Conservation (phyloP, 2,797 vertebrate species). For the Tadarida brasiliensis region DNA sequence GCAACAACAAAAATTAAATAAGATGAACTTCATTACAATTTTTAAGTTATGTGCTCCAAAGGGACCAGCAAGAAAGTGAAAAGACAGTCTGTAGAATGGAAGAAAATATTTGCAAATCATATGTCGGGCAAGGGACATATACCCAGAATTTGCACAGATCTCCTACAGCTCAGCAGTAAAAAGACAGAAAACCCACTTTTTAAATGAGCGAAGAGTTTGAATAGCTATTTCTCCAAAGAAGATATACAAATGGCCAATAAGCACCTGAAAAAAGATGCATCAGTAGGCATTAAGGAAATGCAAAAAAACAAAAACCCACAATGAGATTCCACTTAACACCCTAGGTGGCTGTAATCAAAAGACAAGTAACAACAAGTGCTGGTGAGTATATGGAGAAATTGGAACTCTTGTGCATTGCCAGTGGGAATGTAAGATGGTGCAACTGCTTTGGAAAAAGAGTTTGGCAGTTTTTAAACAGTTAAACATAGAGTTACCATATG, state of each 20-base stretch:
- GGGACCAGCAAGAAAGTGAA: not conserved
- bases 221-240: constrained; percentile 12
- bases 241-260: not conserved
- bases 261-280: not conserved
- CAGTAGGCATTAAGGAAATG: not conserved
- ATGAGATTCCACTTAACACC: not conserved
- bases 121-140: not conserved
- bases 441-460: not conserved
- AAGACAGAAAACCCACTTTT: not conserved
- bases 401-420: not conserved
- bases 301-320: not conserved
- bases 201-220: not conserved
- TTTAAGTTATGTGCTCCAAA: not conserved
- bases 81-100: not conserved
- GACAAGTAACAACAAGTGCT: not conserved
- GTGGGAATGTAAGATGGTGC: not conserved
- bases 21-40: not conserved
- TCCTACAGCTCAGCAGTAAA: not conserved
- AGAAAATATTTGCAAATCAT: not conserved
- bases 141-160: not conserved
- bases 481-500: not conserved
- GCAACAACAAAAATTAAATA: not conserved
- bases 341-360: not conserved
- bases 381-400: not conserved
- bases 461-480: not conserved